Base-by-base conservation (phyloP, 2,113 vertebrate species). In the Protobothrops flavoviridis region DNA sequence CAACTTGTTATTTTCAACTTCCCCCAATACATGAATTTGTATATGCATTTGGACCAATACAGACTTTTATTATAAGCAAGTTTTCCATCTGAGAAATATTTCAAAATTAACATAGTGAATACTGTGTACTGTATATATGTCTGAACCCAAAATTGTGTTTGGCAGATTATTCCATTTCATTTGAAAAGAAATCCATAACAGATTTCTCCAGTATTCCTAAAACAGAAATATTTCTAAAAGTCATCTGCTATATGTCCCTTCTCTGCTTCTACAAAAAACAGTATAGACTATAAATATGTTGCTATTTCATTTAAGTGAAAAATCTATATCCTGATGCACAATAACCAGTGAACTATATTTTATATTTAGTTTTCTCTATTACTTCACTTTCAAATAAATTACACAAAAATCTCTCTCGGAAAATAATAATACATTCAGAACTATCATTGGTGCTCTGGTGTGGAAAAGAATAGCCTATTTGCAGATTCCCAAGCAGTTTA, bases 181-280 rank as follows among this genome's bases (percentile, higher is more conserved):
- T 39, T 74, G 69, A 74, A 74, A 74, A 74, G 6, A 74, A 74
- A 74, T 74, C 15, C 15, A 39, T 74, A n/a, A 74, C 5, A 74
- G n/a, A 39, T 39, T 39, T 39, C 15, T 74, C n/a, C n/a, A 17
- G 2, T 74, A 74, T 74, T 74, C 5, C 69, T 39, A 96, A 69
- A 0, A 0, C 86, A 94, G 89, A 95, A 52, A 55, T 90, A 95
- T 95, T 94, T 96, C 90, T 93, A 94, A 48, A 87, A 91, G 90
- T 56, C 53, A 13, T 33, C 89, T 94, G 55, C n/a, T 94, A n/a
- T 48, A 74, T 74, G 57, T 91, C 92, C 92, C 50, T 93, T 91
- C 91, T 55, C 3, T 0, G 0, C 33, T 86, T 74, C 92, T 69
- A 39, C 43, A 2, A 2, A 81, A 93, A 59, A 90, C 39, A 90